Conservation (phyloP, 2,888 invertebrate species). For the Xylocampa areola region DNA sequence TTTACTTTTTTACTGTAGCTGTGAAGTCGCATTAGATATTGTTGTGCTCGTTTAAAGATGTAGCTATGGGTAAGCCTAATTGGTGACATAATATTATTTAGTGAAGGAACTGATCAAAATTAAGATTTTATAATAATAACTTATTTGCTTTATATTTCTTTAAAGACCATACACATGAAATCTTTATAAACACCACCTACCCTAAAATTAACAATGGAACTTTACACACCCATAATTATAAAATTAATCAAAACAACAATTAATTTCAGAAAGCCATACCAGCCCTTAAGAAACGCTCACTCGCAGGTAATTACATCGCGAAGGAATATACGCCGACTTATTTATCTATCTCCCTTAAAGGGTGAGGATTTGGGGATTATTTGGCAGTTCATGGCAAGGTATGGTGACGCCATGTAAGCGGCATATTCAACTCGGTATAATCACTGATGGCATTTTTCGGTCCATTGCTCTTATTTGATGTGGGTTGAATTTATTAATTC, state of each 20-base stretch:
- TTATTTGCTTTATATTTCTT: too few relatives aligned
- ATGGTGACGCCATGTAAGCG: conserved; percentile 57
- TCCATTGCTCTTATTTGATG: conserved; percentile 56
- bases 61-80: too few relatives aligned
- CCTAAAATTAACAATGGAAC: conserved; percentile 45
- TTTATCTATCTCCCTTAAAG: conserved; percentile 37
- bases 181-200: conserved; percentile 44
- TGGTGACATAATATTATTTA: too few relatives aligned
- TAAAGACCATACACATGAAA: too few relatives aligned
- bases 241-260: conserved; percentile 52
- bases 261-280: conserved; percentile 50
- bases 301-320: conserved; percentile 48
- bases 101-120: conserved; percentile 30
- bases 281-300: conserved; percentile 38
- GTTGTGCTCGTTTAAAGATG: too few relatives aligned
- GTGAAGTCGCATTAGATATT: too few relatives aligned
- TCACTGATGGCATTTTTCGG: conserved; percentile 64
- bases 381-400: conserved; percentile 38
- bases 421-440: conserved; percentile 63
- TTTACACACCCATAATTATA: conserved; percentile 47
- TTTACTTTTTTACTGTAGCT: too few relatives aligned
- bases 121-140: too few relatives aligned
- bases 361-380: conserved; percentile 40
- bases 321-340: conserved; percentile 46
- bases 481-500: conserved; percentile 49